Evolutionary conservation across 2,113 vertebrate species (phyloP).

Genomic region (Rhinolophus sinicus): DNA sequence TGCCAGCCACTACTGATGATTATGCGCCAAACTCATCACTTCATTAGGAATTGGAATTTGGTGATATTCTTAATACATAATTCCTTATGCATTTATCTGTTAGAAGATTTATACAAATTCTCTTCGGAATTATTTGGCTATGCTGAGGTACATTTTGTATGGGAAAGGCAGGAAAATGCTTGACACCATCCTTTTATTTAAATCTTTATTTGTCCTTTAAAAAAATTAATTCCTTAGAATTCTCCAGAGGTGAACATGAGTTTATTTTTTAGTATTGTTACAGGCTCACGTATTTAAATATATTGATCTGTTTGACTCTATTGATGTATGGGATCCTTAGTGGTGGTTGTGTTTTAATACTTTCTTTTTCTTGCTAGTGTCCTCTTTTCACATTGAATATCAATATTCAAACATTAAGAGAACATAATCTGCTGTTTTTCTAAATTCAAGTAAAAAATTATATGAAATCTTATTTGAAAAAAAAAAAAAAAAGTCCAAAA

Average conservation of each 20-base stretch:
- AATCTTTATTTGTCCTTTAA: background rate
- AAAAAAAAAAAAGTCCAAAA: background rate
- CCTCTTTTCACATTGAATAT: background rate
- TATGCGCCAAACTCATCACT: background rate
- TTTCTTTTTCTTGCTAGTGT: background rate
- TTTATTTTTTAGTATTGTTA: background rate
- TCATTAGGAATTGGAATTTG: background rate
- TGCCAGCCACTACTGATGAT: background rate
- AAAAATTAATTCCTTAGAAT: background rate
- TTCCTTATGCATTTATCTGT: background rate
- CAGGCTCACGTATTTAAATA: background rate
- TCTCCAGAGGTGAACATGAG: background rate
- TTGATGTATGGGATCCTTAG: background rate
- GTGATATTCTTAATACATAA: background rate
- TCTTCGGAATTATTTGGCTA: background rate
- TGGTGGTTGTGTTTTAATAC: background rate
- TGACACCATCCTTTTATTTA: background rate
- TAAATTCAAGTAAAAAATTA: background rate
- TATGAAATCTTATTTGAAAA: background rate
- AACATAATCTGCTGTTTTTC: background rate
- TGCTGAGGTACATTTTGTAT: background rate
- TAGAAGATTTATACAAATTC: background rate
- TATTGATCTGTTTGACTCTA: background rate
- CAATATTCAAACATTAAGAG: background rate
- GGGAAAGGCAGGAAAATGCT: background rate